phyloP scores from a whole-genome alignment of 2,113 vertebrate genomes.

The Eclectus roratus region DNA sequence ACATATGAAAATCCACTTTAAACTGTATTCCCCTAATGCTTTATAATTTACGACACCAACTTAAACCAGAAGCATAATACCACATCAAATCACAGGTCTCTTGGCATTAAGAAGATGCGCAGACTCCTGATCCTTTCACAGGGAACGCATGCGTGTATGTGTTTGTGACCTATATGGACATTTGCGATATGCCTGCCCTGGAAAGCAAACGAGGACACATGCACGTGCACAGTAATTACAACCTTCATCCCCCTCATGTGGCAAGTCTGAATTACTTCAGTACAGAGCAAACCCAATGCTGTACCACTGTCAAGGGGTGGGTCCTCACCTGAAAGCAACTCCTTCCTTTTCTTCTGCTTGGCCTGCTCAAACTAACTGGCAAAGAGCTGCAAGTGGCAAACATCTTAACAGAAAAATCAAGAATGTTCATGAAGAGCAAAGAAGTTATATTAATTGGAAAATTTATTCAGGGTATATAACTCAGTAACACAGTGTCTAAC shows the following conservation, averaged over 20 bases:
- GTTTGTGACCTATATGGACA: accelerated
- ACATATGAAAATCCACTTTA: not conserved
- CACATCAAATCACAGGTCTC: not conserved
- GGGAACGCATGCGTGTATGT: accelerated
- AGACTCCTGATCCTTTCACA: not conserved
- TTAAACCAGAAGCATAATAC: not conserved
- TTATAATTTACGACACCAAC: not conserved
- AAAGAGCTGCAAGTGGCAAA: not conserved
- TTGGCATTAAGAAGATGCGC: not conserved
- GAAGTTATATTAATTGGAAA: not conserved
- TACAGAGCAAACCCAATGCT: accelerated
- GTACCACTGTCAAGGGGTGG: accelerated
- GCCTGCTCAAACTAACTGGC: not conserved
- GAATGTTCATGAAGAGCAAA: not conserved
- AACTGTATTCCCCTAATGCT: not conserved
- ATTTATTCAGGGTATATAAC: not conserved
- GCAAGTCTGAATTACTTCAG: not conserved
- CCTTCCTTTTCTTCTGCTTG: not conserved
- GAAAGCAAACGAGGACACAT: too few relatives aligned
- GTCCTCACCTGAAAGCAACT: not conserved
- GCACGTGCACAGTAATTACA: not conserved
- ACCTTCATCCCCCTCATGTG: accelerated
- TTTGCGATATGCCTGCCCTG: not conserved
- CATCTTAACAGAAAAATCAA: not conserved
- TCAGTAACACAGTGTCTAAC: not conserved